Base-by-base conservation (phyloP, 2,113 vertebrate genomes). In the Periophthalmus modestus region DNA sequence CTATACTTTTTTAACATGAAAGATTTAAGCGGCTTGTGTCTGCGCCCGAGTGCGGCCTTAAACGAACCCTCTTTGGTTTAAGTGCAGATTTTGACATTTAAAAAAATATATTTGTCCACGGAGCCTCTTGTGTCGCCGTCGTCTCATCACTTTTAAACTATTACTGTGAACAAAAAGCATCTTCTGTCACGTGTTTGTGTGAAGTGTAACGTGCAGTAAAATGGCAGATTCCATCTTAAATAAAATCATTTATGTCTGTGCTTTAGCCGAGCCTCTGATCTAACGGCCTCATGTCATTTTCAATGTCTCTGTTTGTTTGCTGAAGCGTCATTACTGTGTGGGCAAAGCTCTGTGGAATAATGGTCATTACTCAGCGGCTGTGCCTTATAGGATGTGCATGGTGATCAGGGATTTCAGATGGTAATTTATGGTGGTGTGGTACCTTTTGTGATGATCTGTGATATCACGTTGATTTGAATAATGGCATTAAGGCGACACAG, bases 391-490 rank as follows among this genome's bases (percentile, higher is more conserved):
- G 19, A 63, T 54, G 19, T 57, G 66, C 54, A 55, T 34, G 10
- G 47, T 23, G 28, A 55, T 36, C 67, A 14, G 19, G 19, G 14
- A 10, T 43, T 80, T 50, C 43, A 16, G 21, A 39, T 39, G 61
- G 23, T 74, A n/a, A 75, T 74, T 73, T 52, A 72, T 57, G 72
- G 50, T 43, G 15, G 61, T 39, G 6, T 34, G 55, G 62, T 55
- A 23, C 63, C 19, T 21, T 21, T 23, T 13, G 46, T 43, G 61
- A 73, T 48, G 77, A 36, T 79, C 43, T 18, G 12, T 50, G 66
- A 48, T 28, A 57, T 39, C 28, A 1, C 28, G 77, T 69, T 74
- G 58, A 68, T 68, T 66, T 80, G 74, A 82, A 67, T 69, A 52
- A 74, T 62, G 1, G 69, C n/a, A 34, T 65, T 19, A 57, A 69